Evolutionary conservation across 2,113 vertebrate species (phyloP).

Genomic region (Tetrao urogallus): DNA sequence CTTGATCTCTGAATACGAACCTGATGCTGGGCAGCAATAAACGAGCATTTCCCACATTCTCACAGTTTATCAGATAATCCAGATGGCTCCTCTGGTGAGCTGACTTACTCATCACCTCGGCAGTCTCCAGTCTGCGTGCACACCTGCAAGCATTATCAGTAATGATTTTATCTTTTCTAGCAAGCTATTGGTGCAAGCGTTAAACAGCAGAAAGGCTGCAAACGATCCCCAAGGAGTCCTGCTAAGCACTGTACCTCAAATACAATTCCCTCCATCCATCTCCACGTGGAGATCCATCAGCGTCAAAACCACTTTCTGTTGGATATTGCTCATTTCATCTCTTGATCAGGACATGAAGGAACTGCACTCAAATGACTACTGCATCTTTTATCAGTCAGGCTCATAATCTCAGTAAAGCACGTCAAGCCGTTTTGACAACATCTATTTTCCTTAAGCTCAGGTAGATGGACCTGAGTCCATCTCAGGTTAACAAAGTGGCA

Average conservation of each 20-base stretch:
- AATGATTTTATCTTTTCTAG: background rate
- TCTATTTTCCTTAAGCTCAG: background rate
- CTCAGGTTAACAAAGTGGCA: background rate
- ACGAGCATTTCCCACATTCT: accelerated
- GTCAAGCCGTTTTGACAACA: background rate
- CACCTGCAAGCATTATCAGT: background rate
- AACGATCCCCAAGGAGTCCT: background rate
- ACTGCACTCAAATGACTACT: background rate
- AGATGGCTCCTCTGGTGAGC: background rate
- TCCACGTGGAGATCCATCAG: background rate
- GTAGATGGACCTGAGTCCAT: background rate
- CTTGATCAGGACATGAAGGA: background rate
- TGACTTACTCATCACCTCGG: background rate
- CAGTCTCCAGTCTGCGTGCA: background rate
- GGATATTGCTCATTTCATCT: background rate
- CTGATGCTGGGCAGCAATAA: background rate
- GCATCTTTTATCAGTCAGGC: background rate
- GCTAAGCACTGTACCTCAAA: background rate
- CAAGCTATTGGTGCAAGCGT: background rate
- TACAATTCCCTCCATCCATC: background rate
- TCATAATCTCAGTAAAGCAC: background rate
- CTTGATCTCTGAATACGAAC: background rate
- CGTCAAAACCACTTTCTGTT: background rate
- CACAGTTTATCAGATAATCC: background rate
- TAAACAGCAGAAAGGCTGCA: background rate